A percentile compares a stretch with the other conserved stretches of the same genome.
phyloP scores from a whole-genome alignment of 2,797 vertebrate genomes.

The Furcifer pardalis region DNA sequence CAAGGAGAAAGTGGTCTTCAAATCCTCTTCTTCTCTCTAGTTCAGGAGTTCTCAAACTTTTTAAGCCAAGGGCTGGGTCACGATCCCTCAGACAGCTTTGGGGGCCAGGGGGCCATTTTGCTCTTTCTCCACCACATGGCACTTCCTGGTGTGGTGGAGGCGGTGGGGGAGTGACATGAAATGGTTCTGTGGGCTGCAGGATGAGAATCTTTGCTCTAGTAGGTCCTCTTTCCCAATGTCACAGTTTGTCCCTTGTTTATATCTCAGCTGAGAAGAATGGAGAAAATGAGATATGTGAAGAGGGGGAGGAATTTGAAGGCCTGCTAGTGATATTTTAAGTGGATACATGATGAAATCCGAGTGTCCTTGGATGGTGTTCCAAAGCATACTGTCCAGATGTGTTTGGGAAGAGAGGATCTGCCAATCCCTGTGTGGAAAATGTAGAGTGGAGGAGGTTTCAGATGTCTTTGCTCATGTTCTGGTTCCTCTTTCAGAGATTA shows the following conservation, averaged over 20 bases:
- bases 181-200: no score
- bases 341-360: neutral
- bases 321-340: neutral
- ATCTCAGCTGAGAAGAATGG: neutral
- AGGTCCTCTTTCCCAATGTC: neutral
- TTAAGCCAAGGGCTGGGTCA: no score
- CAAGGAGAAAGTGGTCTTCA: neutral
- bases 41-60: no score
- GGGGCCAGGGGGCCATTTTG: no score
- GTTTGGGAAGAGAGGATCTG: neutral
- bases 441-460: neutral
- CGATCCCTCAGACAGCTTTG: no score
- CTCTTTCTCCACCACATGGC: no score
- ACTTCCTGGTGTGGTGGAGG: no score
- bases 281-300: neutral
- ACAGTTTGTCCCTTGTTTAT: neutral
- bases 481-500: neutral
- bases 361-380: neutral
- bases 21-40: no score
- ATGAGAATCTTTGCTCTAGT: no score
- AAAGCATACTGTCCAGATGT: neutral
- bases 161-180: no score
- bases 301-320: neutral
- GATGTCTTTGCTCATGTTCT: neutral
- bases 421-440: neutral